phyloP scores from a whole-genome alignment of 2,888 invertebrate species.

The Anorthoa munda region DNA sequence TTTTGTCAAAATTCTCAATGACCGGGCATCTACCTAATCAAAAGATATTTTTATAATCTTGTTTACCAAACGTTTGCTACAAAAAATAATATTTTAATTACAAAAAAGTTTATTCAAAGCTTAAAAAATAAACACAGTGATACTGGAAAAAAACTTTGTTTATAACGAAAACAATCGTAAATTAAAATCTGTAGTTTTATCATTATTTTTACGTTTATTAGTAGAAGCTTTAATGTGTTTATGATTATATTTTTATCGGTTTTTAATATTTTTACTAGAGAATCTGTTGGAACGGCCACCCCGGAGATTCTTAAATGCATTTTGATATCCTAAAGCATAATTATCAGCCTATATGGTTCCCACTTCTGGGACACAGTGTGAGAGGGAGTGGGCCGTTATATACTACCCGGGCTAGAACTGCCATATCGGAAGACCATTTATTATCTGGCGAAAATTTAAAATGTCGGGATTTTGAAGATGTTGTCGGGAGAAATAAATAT shows the following conservation, averaged over 20 bases:
- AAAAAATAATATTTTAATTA: slow-evolving; percentile 20
- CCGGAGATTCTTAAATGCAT: not conserved
- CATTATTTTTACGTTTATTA: slow-evolving; percentile 23
- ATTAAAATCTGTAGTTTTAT: slow-evolving; percentile 29
- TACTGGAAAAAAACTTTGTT: slow-evolving; percentile 1
- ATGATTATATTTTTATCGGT: slow-evolving; percentile 6
- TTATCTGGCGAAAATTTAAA: no score
- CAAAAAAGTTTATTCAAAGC: not conserved
- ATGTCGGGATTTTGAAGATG: no score
- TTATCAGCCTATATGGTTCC: not conserved
- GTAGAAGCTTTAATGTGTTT: slow-evolving; percentile 5
- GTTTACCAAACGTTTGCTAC: slow-evolving; percentile 7
- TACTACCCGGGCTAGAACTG: no score
- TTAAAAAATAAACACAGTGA: slow-evolving; percentile 10
- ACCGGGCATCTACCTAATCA: slow-evolving; percentile 14
- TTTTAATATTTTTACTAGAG: slow-evolving; percentile 14
- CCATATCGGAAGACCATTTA: no score
- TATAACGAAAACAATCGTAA: slow-evolving; percentile 26
- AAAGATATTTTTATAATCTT: slow-evolving; percentile 10
- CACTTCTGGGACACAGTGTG: no score
- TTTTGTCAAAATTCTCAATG: slow-evolving; percentile 14
- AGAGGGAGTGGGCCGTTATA: no score
- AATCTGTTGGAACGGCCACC: not conserved
- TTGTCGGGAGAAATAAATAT: no score
- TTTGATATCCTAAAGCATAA: not conserved